Evolutionary conservation across 2,888 invertebrate species (phyloP).

Genomic region (Diogma glabrata): DNA sequence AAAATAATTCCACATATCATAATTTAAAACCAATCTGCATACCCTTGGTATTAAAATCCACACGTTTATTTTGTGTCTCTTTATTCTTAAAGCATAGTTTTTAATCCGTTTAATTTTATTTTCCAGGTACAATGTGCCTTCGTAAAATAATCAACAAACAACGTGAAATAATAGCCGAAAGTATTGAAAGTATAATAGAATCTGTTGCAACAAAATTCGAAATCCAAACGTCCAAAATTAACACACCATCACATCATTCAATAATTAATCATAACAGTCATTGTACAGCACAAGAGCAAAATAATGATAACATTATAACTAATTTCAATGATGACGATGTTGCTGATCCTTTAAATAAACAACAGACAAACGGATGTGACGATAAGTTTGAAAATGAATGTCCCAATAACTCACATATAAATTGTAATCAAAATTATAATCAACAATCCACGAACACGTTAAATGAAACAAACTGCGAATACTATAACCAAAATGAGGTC

Average conservation of each 20-base stretch:
- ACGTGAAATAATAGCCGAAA: conserved; percentile 19
- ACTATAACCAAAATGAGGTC: conserved; percentile 2
- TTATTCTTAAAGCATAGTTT: no score
- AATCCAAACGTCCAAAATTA: background rate
- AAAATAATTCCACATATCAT: no score
- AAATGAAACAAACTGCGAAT: background rate
- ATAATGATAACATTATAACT: conserved; percentile 9
- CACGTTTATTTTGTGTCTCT: no score
- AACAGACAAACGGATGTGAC: no score
- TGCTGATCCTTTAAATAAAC: background rate
- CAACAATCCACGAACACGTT: no score
- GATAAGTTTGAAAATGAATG: background rate
- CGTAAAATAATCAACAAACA: conserved; percentile 30
- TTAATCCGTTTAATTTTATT: background rate
- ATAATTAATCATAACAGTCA: background rate
- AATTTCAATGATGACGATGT: no score
- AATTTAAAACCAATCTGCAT: no score
- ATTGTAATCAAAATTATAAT: background rate
- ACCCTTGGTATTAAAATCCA: no score
- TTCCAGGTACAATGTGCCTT: conserved; percentile 41
- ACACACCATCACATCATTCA: background rate
- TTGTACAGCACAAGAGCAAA: conserved; percentile 15
- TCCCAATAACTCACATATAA: background rate
- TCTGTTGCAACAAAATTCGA: conserved; percentile 9
- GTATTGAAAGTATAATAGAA: conserved; percentile 21